Conservation (phyloP, 2,888 invertebrate species). For the Sepiola atlantica region DNA sequence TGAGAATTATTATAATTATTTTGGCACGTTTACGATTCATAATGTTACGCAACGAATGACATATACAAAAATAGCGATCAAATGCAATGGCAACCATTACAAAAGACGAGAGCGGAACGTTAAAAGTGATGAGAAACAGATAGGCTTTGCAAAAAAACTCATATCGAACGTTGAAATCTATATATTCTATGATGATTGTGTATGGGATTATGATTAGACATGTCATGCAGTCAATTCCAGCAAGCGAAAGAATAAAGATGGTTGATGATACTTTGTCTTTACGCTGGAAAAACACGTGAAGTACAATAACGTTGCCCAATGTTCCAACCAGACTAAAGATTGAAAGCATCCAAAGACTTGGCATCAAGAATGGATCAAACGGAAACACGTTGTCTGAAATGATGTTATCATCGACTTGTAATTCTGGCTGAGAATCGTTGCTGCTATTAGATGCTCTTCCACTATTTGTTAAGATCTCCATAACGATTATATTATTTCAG, state of each 20-base stretch:
- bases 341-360: slow-evolving; percentile 55
- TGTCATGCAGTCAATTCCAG: slow-evolving; percentile 64
- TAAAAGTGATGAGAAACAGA: slow-evolving; percentile 53
- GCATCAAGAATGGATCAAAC: neutral
- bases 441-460: neutral
- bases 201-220: slow-evolving; percentile 66
- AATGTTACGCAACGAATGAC: slow-evolving; percentile 55
- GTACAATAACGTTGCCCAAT: slow-evolving; percentile 70
- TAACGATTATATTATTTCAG: neutral
- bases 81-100: slow-evolving; percentile 57
- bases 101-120: slow-evolving; percentile 56
- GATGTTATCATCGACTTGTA: neutral
- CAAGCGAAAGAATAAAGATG: slow-evolving; percentile 70
- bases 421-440: neutral
- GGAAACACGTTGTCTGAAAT: neutral
- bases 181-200: slow-evolving; percentile 57
- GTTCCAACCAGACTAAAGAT: slow-evolving; percentile 68
- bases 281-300: slow-evolving; percentile 70
- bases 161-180: slow-evolving; percentile 46
- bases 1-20: slow-evolving; percentile 55
- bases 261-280: slow-evolving; percentile 68
- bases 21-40: slow-evolving; percentile 55
- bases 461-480: neutral
- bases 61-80: slow-evolving; percentile 58
- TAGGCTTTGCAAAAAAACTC: slow-evolving; percentile 53